Percentiles rank a stretch among this genome's conserved stretches.
Evolutionary conservation across 2,888 invertebrate genomes (phyloP).

Genomic region (Hoplodrina ambigua): DNA sequence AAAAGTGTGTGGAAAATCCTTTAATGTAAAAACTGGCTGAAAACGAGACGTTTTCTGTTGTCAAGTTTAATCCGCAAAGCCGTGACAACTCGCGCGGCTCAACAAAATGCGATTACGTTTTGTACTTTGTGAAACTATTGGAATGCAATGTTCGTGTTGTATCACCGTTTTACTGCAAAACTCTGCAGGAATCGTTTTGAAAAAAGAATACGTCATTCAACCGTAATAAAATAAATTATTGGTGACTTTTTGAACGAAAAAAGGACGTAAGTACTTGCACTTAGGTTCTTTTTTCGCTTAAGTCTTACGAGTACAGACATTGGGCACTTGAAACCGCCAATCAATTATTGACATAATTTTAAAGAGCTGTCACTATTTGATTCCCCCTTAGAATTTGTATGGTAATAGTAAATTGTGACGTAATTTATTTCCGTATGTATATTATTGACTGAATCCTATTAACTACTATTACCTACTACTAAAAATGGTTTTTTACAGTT

Average conservation of each 20-base stretch:
- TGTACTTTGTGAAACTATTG: conserved; percentile 22
- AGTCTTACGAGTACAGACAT: not conserved
- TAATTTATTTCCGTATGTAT: not conserved
- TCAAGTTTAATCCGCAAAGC: conserved; percentile 33
- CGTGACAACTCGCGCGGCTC: conserved; percentile 14
- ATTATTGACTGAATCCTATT: no score
- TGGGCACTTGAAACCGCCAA: no score
- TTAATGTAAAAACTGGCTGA: conserved; percentile 23
- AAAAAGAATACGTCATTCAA: not conserved
- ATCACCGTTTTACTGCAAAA: not conserved
- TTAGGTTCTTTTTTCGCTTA: not conserved
- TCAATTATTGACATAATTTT: no score
- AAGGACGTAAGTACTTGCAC: not conserved
- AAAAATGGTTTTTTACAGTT: no score
- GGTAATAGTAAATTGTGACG: not conserved
- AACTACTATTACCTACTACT: no score
- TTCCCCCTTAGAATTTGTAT: no score
- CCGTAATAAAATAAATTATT: no score
- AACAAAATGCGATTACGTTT: conserved; percentile 36
- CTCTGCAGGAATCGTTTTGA: not conserved
- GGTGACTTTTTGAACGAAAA: no score
- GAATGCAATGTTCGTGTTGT: conserved; percentile 5
- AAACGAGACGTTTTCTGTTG: conserved; percentile 38
- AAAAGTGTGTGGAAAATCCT: no score
- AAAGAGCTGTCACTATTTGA: no score